Conservation (phyloP, 2,888 invertebrate genomes). For the Herminia tarsipennalis region DNA sequence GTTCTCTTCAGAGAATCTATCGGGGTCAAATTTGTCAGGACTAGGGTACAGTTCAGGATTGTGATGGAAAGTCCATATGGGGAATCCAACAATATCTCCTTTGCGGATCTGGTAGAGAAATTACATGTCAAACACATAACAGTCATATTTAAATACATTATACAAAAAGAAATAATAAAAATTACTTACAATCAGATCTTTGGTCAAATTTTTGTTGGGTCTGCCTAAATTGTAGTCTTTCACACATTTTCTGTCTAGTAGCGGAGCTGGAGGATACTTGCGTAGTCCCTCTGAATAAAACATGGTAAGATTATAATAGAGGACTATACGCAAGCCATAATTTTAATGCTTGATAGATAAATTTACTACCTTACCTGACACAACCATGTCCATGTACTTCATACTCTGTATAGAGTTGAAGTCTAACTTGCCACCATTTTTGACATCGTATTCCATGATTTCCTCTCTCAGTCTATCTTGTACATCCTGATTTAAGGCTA, state of each 20-base stretch:
- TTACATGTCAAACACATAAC: no score
- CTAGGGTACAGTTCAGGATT: constrained; percentile 78
- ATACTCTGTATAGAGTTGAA: constrained; percentile 62
- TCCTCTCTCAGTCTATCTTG: constrained; percentile 58
- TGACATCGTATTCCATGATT: constrained; percentile 50
- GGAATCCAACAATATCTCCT: not conserved
- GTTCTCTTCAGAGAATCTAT: constrained; percentile 82
- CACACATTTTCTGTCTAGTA: constrained; percentile 75
- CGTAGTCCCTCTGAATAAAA: constrained; percentile 74
- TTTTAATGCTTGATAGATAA: no score
- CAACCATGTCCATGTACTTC: constrained; percentile 78
- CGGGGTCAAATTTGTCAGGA: constrained; percentile 82
- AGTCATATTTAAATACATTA: no score
- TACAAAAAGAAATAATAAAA: no score
- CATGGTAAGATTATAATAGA: constrained; percentile 82
- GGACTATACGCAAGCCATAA: no score
- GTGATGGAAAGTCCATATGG: constrained; percentile 74
- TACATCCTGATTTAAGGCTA: constrained; percentile 58
- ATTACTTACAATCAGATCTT: constrained; percentile 61
- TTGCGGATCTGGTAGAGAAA: not conserved
- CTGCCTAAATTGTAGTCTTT: constrained; percentile 78
- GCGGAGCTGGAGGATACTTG: constrained; percentile 51
- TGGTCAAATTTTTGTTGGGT: constrained; percentile 47
- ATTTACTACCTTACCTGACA: constrained; percentile 60
- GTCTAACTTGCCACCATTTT: constrained; percentile 69